Conservation (phyloP, 2,113 vertebrate species). For the Naja naja region DNA sequence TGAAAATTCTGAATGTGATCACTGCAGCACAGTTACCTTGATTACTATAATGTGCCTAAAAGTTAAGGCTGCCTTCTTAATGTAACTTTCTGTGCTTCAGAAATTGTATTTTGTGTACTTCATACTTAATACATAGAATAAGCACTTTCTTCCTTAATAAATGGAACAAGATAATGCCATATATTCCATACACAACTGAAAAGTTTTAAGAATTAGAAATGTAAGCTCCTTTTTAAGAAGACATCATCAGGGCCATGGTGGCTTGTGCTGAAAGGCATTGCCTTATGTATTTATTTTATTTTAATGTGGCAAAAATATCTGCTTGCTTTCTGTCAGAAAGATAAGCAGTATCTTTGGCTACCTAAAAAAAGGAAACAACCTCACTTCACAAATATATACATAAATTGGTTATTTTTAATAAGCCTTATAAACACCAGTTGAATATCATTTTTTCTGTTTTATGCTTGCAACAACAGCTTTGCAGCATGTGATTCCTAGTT, state of each 20-base stretch:
- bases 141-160: conserved; percentile 83
- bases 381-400: neutral
- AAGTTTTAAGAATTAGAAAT: conserved; percentile 55
- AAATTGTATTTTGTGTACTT: conserved; percentile 87
- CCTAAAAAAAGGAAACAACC: neutral
- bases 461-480: neutral
- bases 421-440: neutral
- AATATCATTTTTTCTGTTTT: neutral
- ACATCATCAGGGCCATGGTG: conserved; percentile 67
- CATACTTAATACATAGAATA: conserved; percentile 86
- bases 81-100: conserved; percentile 80
- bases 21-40: conserved; percentile 70
- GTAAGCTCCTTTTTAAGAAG: conserved; percentile 42
- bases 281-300: conserved; percentile 71
- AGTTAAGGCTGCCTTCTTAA: conserved; percentile 83
- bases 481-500: neutral
- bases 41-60: conserved; percentile 90
- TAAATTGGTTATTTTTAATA: neutral
- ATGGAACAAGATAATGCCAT: conserved; percentile 55
- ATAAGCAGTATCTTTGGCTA: neutral
- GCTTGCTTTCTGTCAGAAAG: conserved; percentile 37
- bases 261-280: conserved; percentile 63
- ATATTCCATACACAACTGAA: conserved; percentile 63
- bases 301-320: conserved; percentile 61
- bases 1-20: conserved; percentile 70